Percentiles rank a stretch among this genome's conserved stretches.
phyloP scores from a whole-genome alignment of 2,113 vertebrate genomes.

The Laticauda laticaudata region DNA sequence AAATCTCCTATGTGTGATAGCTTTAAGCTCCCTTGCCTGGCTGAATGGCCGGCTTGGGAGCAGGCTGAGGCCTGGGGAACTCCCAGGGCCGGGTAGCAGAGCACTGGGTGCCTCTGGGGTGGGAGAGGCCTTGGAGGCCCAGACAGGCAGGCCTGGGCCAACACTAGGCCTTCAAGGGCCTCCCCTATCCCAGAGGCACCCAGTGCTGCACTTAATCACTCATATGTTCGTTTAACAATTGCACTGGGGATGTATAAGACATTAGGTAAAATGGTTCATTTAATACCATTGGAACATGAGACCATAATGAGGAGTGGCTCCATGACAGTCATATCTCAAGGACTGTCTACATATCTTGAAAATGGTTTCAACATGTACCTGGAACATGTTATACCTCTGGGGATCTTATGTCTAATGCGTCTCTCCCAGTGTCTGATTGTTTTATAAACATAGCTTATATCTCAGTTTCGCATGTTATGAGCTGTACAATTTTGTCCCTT shows the following conservation, averaged over 20 bases:
- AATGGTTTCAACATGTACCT: background rate
- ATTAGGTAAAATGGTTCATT: background rate
- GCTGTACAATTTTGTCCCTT: background rate
- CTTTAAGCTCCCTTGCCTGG: background rate
- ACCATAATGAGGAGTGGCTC: background rate
- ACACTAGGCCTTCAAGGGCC: background rate
- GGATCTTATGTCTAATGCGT: background rate
- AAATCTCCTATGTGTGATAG: background rate
- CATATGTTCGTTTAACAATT: background rate
- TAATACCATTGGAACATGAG: background rate
- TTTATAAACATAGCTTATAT: background rate
- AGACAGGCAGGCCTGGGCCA: background rate
- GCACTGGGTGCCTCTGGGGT: background rate
- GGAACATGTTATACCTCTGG: background rate
- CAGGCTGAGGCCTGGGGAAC: background rate
- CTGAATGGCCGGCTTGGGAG: background rate
- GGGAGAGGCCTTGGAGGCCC: background rate
- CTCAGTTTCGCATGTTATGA: background rate
- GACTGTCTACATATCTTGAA: background rate
- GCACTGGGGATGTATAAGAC: background rate
- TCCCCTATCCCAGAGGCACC: background rate
- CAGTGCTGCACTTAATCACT: background rate
- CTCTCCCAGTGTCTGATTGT: background rate
- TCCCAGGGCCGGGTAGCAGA: background rate
- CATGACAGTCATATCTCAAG: background rate